Conservation (phyloP, 2,888 invertebrate species). For the Itoplectis maculator region DNA sequence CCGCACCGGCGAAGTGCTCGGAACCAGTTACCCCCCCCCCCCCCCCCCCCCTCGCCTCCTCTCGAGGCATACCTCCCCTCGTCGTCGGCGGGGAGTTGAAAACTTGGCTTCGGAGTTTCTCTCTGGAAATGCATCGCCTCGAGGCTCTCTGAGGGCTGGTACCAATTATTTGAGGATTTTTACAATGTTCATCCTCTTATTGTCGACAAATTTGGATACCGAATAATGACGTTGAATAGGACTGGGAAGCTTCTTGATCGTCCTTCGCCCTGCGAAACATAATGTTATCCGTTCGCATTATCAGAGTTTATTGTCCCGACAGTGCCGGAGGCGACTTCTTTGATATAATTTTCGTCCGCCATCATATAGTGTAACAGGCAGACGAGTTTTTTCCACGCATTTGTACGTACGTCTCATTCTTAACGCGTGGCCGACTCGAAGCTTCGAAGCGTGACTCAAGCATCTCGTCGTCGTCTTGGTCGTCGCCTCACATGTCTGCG, state of each 20-base stretch:
- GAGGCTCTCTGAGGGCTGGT: neutral
- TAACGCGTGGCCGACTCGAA: slow-evolving; percentile 52
- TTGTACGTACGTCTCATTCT: slow-evolving; percentile 43
- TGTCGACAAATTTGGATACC: no score
- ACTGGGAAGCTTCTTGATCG: neutral
- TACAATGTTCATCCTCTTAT: neutral
- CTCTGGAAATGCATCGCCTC: neutral
- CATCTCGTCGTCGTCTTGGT: slow-evolving; percentile 36
- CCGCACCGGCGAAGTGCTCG: neutral
- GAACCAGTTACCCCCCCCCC: neutral
- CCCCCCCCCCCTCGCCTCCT: neutral
- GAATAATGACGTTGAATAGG: no score
- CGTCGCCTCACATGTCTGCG: slow-evolving; percentile 46
- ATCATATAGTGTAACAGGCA: slow-evolving; percentile 11
- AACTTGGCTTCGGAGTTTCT: neutral
- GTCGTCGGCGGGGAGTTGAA: neutral
- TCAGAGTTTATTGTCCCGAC: slow-evolving; percentile 28
- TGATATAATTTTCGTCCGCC: slow-evolving; percentile 43
- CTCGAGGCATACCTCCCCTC: neutral
- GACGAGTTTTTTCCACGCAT: slow-evolving; percentile 24
- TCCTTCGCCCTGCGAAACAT: neutral
- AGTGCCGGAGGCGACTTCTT: slow-evolving; percentile 28
- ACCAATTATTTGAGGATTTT: slow-evolving; percentile 11
- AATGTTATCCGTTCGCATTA: slow-evolving; percentile 40
- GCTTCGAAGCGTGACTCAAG: slow-evolving; percentile 45